Evolutionary conservation across 1,140 invertebrate species (phyloP), one percentile per base, ranked within the genome.

Genomic region (Dendroctonus valens): DNA sequence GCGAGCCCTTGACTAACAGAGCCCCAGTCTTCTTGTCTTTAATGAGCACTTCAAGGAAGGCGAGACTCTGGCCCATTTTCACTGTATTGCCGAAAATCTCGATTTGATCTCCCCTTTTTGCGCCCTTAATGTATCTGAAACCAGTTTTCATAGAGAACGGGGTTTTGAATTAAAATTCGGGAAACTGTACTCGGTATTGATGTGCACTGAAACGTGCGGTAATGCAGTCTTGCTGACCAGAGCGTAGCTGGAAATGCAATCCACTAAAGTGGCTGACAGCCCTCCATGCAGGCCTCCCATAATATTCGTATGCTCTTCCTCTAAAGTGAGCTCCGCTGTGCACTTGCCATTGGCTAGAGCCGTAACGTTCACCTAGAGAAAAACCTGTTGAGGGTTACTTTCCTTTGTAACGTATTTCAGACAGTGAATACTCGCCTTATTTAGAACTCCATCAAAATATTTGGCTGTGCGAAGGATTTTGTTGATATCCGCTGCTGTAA

Each of bases 201-300:
- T 75, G 74, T 93, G 85, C n/a, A 94, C 86, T n/a, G 90, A 91
- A 15, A 89, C 85, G 58, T 91, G 89, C 59, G 87, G 81, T 40
- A 78, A 75, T 7, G 12, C 48, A 67, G 83, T 78, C 51, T 79
- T 81, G 12, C 85, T 84, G 62, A 90, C 84, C 3, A 96, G 72
- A 3, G 91, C 93, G 76, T 89, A 86, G 0, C 91, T 91, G 5
- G 94, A 95, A 9, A 96, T 77, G 60, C 84, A 82, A 79, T 97
- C 94, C 9, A 97, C 86, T 14, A 96, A 74, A 5, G 91, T 90
- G 9, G 89, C 87, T 7, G 89, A 92, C 66, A 91, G 86, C 11
- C 93, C 94, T 48, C 94, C 94, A 80, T 97, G 93, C 4, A 96
- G 77, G 0, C 85, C 86, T 0, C 92, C 91, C 51, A 79, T 80